A percentile compares a stretch with the other conserved stretches of the same genome.
Conservation (phyloP, 1,140 invertebrate genomes). For the Dinoponera quadriceps region DNA sequence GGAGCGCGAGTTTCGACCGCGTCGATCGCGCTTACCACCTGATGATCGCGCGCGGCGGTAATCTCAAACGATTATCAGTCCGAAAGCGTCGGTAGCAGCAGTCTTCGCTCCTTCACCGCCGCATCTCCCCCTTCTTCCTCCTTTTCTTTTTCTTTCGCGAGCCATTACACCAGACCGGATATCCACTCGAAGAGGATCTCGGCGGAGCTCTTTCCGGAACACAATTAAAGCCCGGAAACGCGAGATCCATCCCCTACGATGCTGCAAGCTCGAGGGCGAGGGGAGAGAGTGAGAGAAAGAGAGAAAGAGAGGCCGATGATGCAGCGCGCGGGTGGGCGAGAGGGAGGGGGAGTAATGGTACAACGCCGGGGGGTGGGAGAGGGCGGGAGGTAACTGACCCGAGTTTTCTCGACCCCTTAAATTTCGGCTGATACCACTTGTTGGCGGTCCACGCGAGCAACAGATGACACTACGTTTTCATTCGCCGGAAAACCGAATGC, state of each 20-base stretch:
- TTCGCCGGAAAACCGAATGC: conserved; percentile 44
- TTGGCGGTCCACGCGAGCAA: conserved; percentile 79
- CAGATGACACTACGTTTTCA: conserved; percentile 76
- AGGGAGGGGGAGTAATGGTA: conserved; percentile 39
- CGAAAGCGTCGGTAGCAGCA: background rate
- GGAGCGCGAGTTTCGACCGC: background rate
- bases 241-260: conserved; percentile 59
- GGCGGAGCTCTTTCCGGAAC: conserved; percentile 69
- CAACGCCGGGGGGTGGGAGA: conserved; percentile 54
- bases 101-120: background rate
- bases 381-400: conserved; percentile 44
- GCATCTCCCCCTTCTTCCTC: background rate
- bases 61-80: conserved; percentile 34
- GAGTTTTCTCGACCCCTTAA: conserved; percentile 78
- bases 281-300: conserved; percentile 6
- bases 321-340: background rate
- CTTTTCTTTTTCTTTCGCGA: conserved; percentile 58
- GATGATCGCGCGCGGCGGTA: conserved; percentile 17
- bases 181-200: conserved; percentile 70
- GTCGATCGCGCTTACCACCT: background rate
- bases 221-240: conserved; percentile 73
- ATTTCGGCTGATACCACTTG: conserved; percentile 81
- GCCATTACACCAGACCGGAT: conserved; percentile 69
- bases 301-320: conserved; percentile 16
- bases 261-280: conserved; percentile 7